Evolutionary conservation across 2,113 vertebrate species (phyloP).

Genomic region (Dryoscopus gambensis): DNA sequence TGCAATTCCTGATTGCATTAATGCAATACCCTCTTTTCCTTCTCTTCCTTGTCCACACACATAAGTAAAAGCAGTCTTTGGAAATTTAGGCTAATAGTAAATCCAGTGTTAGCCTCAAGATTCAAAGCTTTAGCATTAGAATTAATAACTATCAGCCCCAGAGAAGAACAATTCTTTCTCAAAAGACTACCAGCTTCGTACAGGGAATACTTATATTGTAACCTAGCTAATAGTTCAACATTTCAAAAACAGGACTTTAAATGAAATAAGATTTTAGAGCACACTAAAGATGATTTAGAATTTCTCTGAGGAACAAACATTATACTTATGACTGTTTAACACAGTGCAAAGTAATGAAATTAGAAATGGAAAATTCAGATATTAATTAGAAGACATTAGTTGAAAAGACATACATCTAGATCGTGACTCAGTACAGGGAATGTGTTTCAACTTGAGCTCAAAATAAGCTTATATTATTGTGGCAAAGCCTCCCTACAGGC

Average conservation of each 20-base stretch:
- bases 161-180: not conserved
- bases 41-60: not conserved
- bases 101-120: not conserved
- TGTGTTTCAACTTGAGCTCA: not conserved
- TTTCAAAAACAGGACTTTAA: conserved; percentile 1
- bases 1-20: not conserved
- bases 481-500: not conserved
- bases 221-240: conserved; percentile 10
- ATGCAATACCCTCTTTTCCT: not conserved
- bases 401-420: not conserved
- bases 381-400: not conserved
- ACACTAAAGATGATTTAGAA: not conserved
- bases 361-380: not conserved
- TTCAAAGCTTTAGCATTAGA: not conserved
- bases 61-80: not conserved
- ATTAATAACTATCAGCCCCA: conserved; percentile 27
- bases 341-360: not conserved
- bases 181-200: not conserved
- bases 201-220: not conserved
- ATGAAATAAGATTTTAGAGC: not conserved
- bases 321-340: not conserved
- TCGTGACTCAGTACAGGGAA: not conserved
- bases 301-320: conserved; percentile 1
- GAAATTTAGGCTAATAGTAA: not conserved
- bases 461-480: not conserved